These are phyloP conservation scores for Knipowitschia caucasica DNA, from an alignment of 2,797 vertebrate species.

Conservation along the genomic window DNA sequence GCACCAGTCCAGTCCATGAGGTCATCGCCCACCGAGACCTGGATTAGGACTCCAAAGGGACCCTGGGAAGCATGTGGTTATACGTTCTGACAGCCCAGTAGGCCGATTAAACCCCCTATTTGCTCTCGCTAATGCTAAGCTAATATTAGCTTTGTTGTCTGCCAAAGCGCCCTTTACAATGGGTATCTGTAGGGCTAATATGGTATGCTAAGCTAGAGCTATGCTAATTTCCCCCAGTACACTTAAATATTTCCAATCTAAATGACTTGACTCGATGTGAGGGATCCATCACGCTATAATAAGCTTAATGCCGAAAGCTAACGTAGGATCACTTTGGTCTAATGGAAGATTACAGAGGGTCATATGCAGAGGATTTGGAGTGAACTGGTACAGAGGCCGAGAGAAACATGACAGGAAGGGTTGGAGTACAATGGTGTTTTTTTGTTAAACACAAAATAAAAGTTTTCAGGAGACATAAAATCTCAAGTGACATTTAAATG, in stretches of 20 bases:
- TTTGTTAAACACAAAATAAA: constrained; percentile 12
- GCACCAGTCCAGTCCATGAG: constrained; percentile 84
- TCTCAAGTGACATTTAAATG: background rate
- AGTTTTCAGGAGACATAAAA: background rate
- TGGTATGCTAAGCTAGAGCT: constrained; percentile 47
- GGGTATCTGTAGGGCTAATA: constrained; percentile 34
- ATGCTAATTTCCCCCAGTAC: constrained; percentile 63
- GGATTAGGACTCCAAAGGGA: constrained; percentile 89
- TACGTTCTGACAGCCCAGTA: constrained; percentile 86
- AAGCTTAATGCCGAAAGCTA: constrained; percentile 81
- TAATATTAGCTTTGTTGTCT: constrained; percentile 82
- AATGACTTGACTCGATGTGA: constrained; percentile 79
- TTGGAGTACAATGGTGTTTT: constrained; percentile 17
- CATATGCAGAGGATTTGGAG: constrained; percentile 86
- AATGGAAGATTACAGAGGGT: constrained; percentile 86
- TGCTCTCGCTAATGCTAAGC: constrained; percentile 69
- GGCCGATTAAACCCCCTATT: constrained; percentile 82
- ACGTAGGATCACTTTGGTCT: constrained; percentile 82
- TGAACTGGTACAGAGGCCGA: constrained; percentile 50
- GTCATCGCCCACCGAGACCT: constrained; percentile 84
- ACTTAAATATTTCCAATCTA: constrained; percentile 71
- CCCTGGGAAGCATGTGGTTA: constrained; percentile 87
- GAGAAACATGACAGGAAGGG: constrained; percentile 31
- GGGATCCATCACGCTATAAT: constrained; percentile 81
- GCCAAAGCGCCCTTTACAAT: constrained; percentile 69